A percentile compares a stretch with the other conserved stretches of the same genome.
These are phyloP conservation scores for Drosophila flavopinicola DNA, from an alignment of 2,888 invertebrate species.

Conservation along the genomic window DNA sequence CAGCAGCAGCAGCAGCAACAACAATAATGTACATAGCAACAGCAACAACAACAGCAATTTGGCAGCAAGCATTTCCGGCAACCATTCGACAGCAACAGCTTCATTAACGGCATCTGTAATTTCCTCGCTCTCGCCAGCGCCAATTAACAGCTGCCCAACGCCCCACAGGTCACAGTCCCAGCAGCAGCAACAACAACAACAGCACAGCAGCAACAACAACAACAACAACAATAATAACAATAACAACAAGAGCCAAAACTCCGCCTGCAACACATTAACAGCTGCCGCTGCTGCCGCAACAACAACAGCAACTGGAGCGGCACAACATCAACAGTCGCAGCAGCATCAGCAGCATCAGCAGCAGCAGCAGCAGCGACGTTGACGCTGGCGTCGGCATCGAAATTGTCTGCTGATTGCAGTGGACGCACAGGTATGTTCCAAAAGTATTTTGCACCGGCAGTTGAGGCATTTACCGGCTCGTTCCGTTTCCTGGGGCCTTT, in stretches of 20 bases:
- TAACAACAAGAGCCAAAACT: constrained; percentile 58
- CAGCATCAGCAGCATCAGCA: constrained; percentile 42
- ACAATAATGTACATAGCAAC: constrained; percentile 40
- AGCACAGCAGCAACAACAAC: constrained; percentile 44
- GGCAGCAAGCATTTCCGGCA: constrained; percentile 64
- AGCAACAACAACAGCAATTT: constrained; percentile 57
- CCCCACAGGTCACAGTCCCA: constrained; percentile 69
- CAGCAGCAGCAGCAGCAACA: constrained; percentile 47
- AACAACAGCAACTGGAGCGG: constrained; percentile 51
- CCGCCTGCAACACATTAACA: constrained; percentile 74
- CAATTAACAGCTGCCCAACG: constrained; percentile 78
- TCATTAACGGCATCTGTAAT: constrained; percentile 77
- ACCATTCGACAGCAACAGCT: constrained; percentile 61
- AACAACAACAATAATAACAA: constrained; percentile 31
- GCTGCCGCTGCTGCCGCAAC: constrained; percentile 60
- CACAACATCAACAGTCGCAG: constrained; percentile 42
- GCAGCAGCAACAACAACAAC: constrained; percentile 44
- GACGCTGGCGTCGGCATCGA: constrained; percentile 68
- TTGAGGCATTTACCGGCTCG: constrained; percentile 75
- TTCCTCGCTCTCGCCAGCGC: constrained; percentile 60
- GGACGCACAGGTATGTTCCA: constrained; percentile 87
- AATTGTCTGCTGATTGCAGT: constrained; percentile 86
- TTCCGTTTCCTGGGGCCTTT: constrained; percentile 61
- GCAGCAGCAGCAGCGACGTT: constrained; percentile 41
- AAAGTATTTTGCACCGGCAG: constrained; percentile 79